These are phyloP conservation scores for Corythaeola cristata DNA, from an alignment of 2,113 vertebrate species.

Conservation along the genomic window DNA sequence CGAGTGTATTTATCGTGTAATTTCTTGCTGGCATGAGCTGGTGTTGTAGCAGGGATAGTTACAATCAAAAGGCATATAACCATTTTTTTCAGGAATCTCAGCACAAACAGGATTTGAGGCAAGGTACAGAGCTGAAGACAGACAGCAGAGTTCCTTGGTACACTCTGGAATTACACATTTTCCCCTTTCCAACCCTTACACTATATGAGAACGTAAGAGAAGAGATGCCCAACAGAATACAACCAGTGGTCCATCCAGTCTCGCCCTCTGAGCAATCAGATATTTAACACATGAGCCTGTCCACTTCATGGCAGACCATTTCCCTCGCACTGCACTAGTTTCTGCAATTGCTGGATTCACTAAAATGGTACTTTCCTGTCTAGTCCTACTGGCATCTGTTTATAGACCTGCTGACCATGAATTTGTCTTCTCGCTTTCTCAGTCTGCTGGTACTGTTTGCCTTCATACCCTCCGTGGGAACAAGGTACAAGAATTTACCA, in stretches of 20 bases:
- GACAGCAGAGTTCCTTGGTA: not conserved
- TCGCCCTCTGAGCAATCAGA: not conserved
- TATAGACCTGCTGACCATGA: not conserved
- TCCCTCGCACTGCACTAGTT: fast-evolving
- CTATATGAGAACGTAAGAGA: not conserved
- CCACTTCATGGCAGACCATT: not conserved
- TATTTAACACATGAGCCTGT: not conserved
- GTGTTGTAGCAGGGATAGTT: not conserved
- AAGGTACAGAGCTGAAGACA: not conserved
- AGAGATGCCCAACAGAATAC: not conserved
- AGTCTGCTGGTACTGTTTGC: not conserved
- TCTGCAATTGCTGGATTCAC: not conserved
- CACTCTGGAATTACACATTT: not conserved
- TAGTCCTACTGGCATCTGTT: not conserved
- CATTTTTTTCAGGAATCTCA: not conserved
- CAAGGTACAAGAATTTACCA: not conserved
- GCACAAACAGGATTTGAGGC: not conserved
- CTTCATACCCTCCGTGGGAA: fast-evolving
- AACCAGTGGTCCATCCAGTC: not conserved
- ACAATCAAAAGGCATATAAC: not conserved
- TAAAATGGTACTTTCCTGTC: not conserved
- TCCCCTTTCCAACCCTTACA: fast-evolving
- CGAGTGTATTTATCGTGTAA: not conserved
- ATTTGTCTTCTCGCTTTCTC: not conserved
- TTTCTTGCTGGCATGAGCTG: not conserved